Evolutionary conservation across 2,797 vertebrate genomes (phyloP), one percentile per base, ranked within the genome.

Genomic region (Macroramphosus scolopax): DNA sequence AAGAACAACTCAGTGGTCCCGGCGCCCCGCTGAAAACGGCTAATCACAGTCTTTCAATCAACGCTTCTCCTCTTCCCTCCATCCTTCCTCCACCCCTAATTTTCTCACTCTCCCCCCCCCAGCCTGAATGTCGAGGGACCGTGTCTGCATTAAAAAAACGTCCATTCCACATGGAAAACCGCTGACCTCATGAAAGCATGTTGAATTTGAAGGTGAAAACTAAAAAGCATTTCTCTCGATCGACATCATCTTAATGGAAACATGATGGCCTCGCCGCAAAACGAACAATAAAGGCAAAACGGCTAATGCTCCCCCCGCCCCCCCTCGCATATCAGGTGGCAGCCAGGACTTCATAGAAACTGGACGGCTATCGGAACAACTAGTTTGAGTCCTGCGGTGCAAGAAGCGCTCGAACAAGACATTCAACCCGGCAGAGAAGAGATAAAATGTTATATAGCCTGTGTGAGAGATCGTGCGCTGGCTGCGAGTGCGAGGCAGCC

Each of bases 171-270:
- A 57, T 79, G 77, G 81, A 86, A 84, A 86, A 83, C 73, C 72
- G 84, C 86, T 87, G 86, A 87, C 83, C 84, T 81, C 81, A 63
- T 77, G 75, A 86, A 84, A 88, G 70, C 77, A 58, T 69, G 77
- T 74, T 76, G 85, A 88, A 83, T 88, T 82, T 76, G 78, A 83
- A 88, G 84, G 85, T 85, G 84, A 87, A 87, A 87, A 83, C 80
- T 81, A 81, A 88, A 87, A 88, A 86, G 83, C 84, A 77, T 84
- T n/a, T 38, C 78, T 65, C 61, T 64, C 71, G 42, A 84, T 87
- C 77, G 75, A 83, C 85, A 54, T 78, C 60, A 75, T 82, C 82
- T 71, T 87, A 87, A 87, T 87, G 85, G 85, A 85, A 84, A 86
- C 71, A 78, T 84, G 82, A 84, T 32, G 54, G 61, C 63, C 16